A percentile compares a stretch with the other conserved stretches of the same genome.
These are phyloP conservation scores for Cephalotes varians DNA, from an alignment of 2,888 invertebrate genomes.

Conservation along the genomic window DNA sequence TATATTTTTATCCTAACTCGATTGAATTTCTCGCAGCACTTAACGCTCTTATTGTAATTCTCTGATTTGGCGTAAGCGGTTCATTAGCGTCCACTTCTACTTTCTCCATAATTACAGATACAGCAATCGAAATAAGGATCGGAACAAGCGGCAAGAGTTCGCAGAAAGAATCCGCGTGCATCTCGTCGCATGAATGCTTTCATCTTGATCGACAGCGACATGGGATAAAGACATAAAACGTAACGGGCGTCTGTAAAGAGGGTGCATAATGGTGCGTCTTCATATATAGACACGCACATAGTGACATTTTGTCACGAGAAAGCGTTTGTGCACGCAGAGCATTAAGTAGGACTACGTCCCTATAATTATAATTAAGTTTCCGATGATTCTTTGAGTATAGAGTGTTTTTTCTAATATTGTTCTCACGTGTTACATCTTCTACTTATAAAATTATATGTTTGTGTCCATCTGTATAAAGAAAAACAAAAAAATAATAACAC, in stretches of 20 bases:
- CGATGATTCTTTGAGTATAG: neutral
- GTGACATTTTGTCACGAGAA: constrained; percentile 12
- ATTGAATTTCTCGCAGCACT: constrained; percentile 8
- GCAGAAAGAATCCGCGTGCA: constrained; percentile 43
- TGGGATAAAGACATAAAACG: constrained; percentile 83
- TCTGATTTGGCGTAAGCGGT: constrained; percentile 25
- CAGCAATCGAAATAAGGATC: constrained; percentile 58
- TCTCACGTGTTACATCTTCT: neutral
- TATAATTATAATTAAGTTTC: constrained; percentile 10
- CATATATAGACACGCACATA: constrained; percentile 23
- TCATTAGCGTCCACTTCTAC: constrained; percentile 57
- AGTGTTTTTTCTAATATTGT: neutral
- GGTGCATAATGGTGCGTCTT: constrained; percentile 70
- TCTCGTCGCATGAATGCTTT: constrained; percentile 72
- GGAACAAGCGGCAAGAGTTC: neutral
- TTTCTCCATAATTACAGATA: constrained; percentile 63
- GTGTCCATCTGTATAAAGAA: neutral
- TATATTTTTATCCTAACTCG: neutral
- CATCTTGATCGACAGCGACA: constrained; percentile 75
- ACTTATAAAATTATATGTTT: neutral
- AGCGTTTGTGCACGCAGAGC: neutral
- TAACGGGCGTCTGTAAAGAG: constrained; percentile 78
- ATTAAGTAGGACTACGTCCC: neutral
- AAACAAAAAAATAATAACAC: neutral
- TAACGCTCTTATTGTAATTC: constrained; percentile 5